Evolutionary conservation across 2,797 vertebrate genomes (phyloP).

Genomic region (Pitangus sulphuratus): DNA sequence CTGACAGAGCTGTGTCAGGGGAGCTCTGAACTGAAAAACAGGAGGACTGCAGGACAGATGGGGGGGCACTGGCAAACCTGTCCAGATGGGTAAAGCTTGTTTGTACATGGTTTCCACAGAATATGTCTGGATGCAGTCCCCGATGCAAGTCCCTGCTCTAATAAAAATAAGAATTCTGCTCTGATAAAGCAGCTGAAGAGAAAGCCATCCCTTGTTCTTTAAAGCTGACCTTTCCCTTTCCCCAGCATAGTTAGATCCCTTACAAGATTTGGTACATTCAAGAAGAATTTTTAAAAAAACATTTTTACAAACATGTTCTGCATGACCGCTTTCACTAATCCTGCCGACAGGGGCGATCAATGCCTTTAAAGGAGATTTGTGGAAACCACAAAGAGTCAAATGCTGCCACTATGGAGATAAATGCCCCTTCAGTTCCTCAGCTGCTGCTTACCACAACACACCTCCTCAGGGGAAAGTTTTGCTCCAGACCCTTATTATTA

Average conservation of each 20-base stretch:
- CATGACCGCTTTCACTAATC: constrained; percentile 77
- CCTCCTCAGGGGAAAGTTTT: constrained; percentile 74
- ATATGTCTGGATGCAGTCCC: neutral
- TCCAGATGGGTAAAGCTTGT: neutral
- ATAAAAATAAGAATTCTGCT: constrained; percentile 5
- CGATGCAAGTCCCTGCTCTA: neutral
- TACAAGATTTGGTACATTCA: constrained; percentile 49
- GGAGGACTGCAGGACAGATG: neutral
- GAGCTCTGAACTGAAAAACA: neutral
- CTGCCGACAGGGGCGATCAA: constrained; percentile 73
- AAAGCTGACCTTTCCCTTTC: constrained; percentile 53
- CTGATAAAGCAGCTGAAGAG: constrained; percentile 22
- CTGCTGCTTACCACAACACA: constrained; percentile 75
- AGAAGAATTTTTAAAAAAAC: constrained; percentile 50
- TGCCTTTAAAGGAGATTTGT: constrained; percentile 83
- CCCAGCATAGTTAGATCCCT: constrained; percentile 33
- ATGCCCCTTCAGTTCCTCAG: constrained; percentile 75
- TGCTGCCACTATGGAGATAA: constrained; percentile 80
- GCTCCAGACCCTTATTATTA: constrained; percentile 71
- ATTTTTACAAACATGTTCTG: constrained; percentile 76
- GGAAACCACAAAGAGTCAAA: constrained; percentile 81
- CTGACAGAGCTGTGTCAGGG: neutral
- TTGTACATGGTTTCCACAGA: neutral
- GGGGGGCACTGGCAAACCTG: neutral
- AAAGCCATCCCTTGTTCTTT: constrained; percentile 40